A percentile compares a stretch with the other conserved stretches of the same genome.
Evolutionary conservation across 2,113 vertebrate genomes (phyloP).

Genomic region (Coturnix japonica): DNA sequence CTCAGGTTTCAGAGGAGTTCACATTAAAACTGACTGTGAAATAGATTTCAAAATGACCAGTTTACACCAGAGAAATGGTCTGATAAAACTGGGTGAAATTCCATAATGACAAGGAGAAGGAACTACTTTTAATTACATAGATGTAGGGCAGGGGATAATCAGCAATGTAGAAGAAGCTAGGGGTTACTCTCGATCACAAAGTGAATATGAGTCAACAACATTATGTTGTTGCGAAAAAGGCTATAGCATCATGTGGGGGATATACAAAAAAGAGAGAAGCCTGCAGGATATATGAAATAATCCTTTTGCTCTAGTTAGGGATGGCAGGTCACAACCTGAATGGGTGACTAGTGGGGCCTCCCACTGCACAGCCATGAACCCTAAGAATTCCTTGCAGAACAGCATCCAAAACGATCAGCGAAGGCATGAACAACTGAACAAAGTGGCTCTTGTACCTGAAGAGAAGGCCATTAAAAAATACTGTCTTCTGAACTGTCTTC

Average conservation of each 20-base stretch:
- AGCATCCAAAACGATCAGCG: neutral
- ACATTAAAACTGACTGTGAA: neutral
- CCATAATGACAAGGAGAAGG: neutral
- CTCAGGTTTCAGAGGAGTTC: neutral
- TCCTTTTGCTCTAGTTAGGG: neutral
- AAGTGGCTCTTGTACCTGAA: neutral
- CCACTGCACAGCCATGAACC: neutral
- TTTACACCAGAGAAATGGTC: neutral
- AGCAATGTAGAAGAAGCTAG: neutral
- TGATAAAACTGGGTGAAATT: neutral
- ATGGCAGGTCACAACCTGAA: neutral
- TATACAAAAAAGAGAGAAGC: constrained; percentile 13
- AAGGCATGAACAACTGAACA: neutral
- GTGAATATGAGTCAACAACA: constrained; percentile 6
- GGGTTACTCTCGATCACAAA: constrained; percentile 1
- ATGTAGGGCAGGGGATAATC: neutral
- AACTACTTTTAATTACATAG: neutral
- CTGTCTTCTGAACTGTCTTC: neutral
- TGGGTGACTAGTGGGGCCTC: neutral
- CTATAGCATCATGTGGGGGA: neutral
- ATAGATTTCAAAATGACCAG: neutral
- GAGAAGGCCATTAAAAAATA: neutral
- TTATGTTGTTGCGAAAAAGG: neutral
- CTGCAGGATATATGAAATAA: neutral
- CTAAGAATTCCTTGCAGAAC: neutral